phyloP scores from a whole-genome alignment of 2,797 vertebrate genomes.

The Odontamblyopus rebecca region DNA sequence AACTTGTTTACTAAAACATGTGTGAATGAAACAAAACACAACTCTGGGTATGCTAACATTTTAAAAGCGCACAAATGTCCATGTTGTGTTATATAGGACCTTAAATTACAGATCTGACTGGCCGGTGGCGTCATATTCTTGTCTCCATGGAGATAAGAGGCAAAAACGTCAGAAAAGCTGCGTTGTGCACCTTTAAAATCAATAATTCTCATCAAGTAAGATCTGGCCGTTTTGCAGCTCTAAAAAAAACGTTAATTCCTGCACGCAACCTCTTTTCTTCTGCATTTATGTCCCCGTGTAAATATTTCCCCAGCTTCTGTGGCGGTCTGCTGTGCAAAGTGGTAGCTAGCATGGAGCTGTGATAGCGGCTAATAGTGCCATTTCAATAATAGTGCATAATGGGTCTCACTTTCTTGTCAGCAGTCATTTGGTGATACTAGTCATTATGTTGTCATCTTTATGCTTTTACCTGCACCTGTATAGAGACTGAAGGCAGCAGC shows the following conservation, averaged over 20 bases:
- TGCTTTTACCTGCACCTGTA: slow-evolving; percentile 18
- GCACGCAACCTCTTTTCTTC: background rate
- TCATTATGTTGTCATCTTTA: slow-evolving; percentile 39
- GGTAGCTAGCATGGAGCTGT: slow-evolving; percentile 2
- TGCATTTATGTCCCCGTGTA: background rate
- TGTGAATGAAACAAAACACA: no score
- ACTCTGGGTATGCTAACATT: no score
- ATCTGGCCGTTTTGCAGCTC: background rate
- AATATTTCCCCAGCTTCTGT: slow-evolving; percentile 8
- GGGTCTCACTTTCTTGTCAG: slow-evolving; percentile 49
- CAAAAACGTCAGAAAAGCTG: no score
- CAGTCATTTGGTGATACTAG: slow-evolving; percentile 40
- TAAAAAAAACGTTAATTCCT: background rate
- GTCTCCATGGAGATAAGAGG: no score
- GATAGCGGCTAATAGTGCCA: slow-evolving; percentile 37
- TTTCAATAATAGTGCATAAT: slow-evolving; percentile 48
- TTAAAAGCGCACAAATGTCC: no score
- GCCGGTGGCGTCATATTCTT: no score
- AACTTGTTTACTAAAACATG: no score
- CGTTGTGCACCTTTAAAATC: no score
- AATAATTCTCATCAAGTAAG: no score
- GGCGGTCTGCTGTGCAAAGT: slow-evolving; percentile 1
- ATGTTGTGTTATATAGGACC: no score
- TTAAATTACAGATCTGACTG: no score
- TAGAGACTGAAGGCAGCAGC: slow-evolving; percentile 7